Evolutionary conservation across 1,140 invertebrate genomes (phyloP).

Genomic region (Coenobita brevimanus): DNA sequence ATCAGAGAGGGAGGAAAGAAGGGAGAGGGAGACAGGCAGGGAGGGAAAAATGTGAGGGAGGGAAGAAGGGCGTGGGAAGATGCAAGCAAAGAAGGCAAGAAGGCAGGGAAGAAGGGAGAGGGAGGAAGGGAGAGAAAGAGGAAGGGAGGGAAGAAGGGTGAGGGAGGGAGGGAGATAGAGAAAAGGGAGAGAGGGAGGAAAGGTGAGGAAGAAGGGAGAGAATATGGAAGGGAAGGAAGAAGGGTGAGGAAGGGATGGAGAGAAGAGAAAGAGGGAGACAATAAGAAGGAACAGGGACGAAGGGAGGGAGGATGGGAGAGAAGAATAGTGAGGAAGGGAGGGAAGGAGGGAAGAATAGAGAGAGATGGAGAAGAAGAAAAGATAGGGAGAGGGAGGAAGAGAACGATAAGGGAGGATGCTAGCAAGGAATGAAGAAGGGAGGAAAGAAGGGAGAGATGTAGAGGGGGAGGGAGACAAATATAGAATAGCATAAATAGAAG

Average conservation of each 20-base stretch:
- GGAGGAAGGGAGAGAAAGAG: not conserved
- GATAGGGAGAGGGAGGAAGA: not conserved
- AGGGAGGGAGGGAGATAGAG: not conserved
- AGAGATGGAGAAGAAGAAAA: conserved; percentile 2
- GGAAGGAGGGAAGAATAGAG: not conserved
- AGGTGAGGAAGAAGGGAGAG: not conserved
- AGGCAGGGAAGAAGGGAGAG: not conserved
- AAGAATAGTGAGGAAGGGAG: not conserved
- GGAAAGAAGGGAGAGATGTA: not conserved
- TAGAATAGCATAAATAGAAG: not conserved
- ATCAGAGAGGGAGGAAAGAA: not conserved
- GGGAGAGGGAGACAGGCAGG: not conserved
- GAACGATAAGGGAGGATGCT: not conserved
- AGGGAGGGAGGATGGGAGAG: not conserved
- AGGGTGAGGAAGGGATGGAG: too few species aligned
- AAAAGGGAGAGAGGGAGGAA: not conserved
- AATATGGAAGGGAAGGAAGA: too few species aligned
- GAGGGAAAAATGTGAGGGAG: not conserved
- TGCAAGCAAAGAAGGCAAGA: not conserved
- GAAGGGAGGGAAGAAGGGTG: not conserved
- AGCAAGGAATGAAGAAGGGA: not conserved
- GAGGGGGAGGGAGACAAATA: not conserved
- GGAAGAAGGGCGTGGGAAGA: not conserved
- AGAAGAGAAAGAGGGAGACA: too few species aligned
- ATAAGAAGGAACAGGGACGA: too few species aligned